Conservation (phyloP, 2,797 vertebrate species). For the Tokudaia muenninki region DNA sequence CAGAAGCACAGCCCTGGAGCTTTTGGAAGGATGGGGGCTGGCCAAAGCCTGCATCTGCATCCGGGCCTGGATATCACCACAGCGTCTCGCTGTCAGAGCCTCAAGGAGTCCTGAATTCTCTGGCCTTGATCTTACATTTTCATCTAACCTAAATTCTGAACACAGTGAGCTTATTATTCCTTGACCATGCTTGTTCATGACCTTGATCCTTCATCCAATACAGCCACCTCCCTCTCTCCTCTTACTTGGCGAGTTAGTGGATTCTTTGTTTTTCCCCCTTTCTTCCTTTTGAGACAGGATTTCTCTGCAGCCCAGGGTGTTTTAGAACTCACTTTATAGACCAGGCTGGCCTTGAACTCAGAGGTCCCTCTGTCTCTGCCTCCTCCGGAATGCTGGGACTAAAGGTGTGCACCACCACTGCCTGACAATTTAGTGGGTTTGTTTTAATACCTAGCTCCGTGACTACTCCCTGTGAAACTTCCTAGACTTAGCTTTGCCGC, state of each 20-base stretch:
- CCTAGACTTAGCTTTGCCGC: neutral
- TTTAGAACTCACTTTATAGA: neutral
- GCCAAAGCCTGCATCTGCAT: neutral
- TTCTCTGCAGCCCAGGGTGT: neutral
- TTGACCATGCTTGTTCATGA: fast-evolving
- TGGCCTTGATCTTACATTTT: neutral
- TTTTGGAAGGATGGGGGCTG: neutral
- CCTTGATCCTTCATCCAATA: neutral
- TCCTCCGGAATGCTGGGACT: neutral
- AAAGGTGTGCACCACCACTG: neutral
- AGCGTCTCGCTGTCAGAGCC: too few relatives aligned
- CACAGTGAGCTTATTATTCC: neutral
- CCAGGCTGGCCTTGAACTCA: neutral
- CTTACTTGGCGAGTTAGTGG: neutral
- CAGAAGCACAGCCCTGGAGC: neutral
- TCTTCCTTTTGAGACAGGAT: neutral
- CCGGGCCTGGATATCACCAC: neutral
- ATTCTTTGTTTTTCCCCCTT: too few relatives aligned
- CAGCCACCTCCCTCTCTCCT: neutral
- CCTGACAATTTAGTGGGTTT: neutral
- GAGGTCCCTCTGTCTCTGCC: too few relatives aligned
- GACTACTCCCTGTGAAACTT: neutral
- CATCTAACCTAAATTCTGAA: too few relatives aligned
- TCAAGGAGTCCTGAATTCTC: neutral
- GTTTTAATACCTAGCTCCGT: neutral